Percentiles rank a stretch among this genome's conserved stretches.
Evolutionary conservation across 37 sponge, comb jelly and placozoan species (phyloP).

Genomic region (Bolinopsis microptera): DNA sequence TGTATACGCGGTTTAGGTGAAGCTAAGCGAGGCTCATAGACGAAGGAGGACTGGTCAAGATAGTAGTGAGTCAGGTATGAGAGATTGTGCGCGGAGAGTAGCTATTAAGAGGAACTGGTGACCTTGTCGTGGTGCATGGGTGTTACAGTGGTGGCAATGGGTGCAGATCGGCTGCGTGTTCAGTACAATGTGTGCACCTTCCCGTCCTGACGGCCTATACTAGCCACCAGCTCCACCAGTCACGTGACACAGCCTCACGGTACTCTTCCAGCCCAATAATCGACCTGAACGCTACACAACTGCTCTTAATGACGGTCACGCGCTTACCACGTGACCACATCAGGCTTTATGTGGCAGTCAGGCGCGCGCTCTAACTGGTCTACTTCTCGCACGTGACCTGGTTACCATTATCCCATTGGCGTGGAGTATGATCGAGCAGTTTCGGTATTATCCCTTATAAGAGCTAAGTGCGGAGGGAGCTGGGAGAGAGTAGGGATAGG

Average conservation of each 20-base stretch:
- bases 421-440: neutral
- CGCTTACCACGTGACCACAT: slow-evolving; percentile 40
- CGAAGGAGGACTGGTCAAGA: neutral
- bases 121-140: neutral
- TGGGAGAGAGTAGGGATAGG: neutral
- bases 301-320: slow-evolving; percentile 45
- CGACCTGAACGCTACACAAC: slow-evolving; percentile 33
- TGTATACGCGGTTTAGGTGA: neutral
- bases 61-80: neutral
- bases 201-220: neutral
- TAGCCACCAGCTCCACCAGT: too few relatives aligned
- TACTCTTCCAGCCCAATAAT: slow-evolving; percentile 31
- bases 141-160: neutral
- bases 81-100: neutral
- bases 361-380: slow-evolving; percentile 18
- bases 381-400: neutral
- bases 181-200: neutral
- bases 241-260: slow-evolving; percentile 1
- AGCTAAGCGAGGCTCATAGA: neutral
- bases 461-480: slow-evolving; percentile 12
- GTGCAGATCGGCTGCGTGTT: neutral
- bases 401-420: neutral
- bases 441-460: slow-evolving; percentile 35
- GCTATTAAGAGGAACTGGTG: neutral
- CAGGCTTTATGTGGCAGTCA: slow-evolving; percentile 14